These are phyloP conservation scores for Priocnemis perturbator DNA, from an alignment of 2,888 invertebrate genomes.

Conservation along the genomic window DNA sequence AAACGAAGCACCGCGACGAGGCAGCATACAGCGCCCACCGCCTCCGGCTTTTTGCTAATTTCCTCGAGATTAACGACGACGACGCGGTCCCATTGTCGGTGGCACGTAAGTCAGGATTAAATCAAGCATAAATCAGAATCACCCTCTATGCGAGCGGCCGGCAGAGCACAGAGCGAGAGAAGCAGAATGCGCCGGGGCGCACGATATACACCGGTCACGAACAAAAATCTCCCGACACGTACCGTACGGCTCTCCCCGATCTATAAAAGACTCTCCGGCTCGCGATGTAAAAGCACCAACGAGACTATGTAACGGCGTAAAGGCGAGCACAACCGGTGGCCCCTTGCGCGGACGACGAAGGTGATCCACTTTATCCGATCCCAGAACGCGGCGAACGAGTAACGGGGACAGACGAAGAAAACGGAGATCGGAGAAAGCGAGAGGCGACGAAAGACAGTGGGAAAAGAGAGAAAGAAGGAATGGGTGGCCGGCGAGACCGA, in stretches of 20 bases:
- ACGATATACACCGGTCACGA: background rate
- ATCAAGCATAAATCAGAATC: background rate
- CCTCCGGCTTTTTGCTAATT: no score
- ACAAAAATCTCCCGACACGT: slow-evolving; percentile 6
- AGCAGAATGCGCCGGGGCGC: background rate
- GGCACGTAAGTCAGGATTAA: no score
- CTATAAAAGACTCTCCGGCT: background rate
- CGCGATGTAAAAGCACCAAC: background rate
- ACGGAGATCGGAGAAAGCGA: background rate
- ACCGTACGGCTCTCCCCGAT: background rate
- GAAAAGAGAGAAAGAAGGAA: background rate
- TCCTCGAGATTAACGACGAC: no score
- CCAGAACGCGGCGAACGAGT: background rate
- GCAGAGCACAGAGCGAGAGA: background rate
- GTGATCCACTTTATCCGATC: slow-evolving; percentile 46
- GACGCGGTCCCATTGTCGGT: no score
- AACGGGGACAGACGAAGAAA: no score
- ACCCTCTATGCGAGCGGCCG: background rate
- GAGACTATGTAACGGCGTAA: slow-evolving; percentile 9
- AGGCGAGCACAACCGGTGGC: slow-evolving; percentile 19
- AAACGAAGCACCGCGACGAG: no score
- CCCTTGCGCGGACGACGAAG: slow-evolving; percentile 25
- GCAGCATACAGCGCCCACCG: no score
- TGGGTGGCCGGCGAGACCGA: background rate
- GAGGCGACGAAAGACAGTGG: background rate